Evolutionary conservation across 2,113 vertebrate genomes (phyloP), one percentile per base, ranked within the genome.

Genomic region (Suncus etruscus): DNA sequence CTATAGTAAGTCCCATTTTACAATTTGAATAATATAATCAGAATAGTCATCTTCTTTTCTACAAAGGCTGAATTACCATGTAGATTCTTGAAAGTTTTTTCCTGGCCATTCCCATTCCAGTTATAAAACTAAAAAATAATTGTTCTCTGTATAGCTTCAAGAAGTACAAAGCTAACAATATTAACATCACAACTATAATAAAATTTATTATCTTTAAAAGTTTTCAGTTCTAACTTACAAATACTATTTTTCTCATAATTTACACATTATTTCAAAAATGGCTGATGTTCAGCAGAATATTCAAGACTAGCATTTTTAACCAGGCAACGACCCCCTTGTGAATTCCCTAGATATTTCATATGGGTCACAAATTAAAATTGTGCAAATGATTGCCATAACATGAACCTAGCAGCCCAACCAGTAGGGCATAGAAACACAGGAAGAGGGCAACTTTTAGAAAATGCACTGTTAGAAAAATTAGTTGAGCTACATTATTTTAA

Each of bases 131-230:
- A 48, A 72, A 90, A 79, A 87, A 47, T 24, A 8, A 16, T 70
- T 12, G 20, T 87, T 82, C 58, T 50, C 15, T 50, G 16, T 25
- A 50, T 27, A 83, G 50, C 86, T 87, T 83, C n/a, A 45, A 32
- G 61, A 88, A 74, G 7, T 32, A 74, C 27, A 79, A 88, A 84
- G 58, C 31, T 75, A 45, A 89, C 10, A 87, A 58, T 69, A 72
- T 78, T 85, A 92, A 22, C 11, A 68, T 70, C 18, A 31, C 18
- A 61, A 74, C 27, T 25, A 61, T 39, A 69, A 69, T 24, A 74
- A 74, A 63, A 39, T 50, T 0, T 45, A 12, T 76, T 80, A 14
- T 73, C 29, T 92, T 68, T 61, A 54, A 84, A 70, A 8, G 75
- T 66, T 81, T 89, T 51, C 47, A 85, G 61, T 90, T 6, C 54